Evolutionary conservation across 2,113 vertebrate species (phyloP).

Genomic region (Baryphthengus martii): DNA sequence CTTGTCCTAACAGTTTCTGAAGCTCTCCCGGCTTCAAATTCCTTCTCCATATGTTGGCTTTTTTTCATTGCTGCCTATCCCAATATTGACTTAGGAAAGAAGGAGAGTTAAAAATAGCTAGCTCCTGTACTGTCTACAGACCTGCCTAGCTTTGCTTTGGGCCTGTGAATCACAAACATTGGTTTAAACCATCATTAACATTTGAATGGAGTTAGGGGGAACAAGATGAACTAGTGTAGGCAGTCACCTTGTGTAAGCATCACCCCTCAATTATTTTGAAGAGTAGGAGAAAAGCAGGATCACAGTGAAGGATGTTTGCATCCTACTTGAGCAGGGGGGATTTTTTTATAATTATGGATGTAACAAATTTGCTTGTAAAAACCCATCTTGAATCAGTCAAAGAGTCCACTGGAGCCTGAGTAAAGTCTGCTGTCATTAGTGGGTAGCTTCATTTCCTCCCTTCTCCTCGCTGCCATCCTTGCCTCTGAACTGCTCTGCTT

Average conservation of each 20-base stretch:
- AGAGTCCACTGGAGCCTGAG: background rate
- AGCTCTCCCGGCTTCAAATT: conserved; percentile 7
- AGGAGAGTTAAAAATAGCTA: conserved; percentile 10
- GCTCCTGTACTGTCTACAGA: background rate
- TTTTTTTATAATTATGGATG: background rate
- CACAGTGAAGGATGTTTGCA: background rate
- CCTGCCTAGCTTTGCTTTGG: conserved; percentile 31
- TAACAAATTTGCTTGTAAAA: background rate
- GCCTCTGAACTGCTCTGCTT: background rate
- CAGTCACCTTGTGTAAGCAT: background rate
- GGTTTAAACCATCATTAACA: conserved; percentile 35
- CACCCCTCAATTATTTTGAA: background rate
- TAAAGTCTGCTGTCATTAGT: background rate
- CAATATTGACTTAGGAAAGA: conserved; percentile 60
- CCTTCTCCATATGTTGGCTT: conserved; percentile 47
- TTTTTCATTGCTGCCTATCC: conserved; percentile 44
- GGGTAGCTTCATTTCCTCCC: background rate
- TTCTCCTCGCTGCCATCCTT: background rate
- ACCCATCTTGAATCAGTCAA: background rate
- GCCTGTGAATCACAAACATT: background rate
- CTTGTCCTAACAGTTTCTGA: conserved; percentile 9
- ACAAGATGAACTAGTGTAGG: background rate
- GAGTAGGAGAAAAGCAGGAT: background rate
- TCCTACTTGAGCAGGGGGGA: background rate
- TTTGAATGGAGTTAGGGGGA: background rate